Conservation (phyloP, 2,888 invertebrate species). For the Drosophila paranaensis region DNA sequence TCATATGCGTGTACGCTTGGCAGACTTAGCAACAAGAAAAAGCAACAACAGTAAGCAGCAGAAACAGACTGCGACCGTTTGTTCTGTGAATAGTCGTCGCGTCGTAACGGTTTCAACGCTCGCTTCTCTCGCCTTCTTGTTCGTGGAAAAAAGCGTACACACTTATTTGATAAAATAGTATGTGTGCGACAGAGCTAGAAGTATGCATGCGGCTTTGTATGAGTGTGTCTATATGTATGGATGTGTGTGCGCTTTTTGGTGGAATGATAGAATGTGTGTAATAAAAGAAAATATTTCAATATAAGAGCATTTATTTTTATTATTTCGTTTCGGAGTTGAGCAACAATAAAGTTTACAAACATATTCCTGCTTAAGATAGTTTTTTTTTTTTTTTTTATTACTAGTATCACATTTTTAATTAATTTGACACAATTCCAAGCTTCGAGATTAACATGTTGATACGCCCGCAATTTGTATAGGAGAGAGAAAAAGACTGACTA, state of each 20-base stretch:
- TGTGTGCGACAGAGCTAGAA: conserved; percentile 68
- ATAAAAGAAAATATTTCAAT: conserved; percentile 66
- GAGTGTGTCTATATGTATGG: background rate
- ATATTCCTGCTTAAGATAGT: conserved; percentile 66
- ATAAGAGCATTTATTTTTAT: conserved; percentile 32
- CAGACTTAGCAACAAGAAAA: conserved; percentile 73
- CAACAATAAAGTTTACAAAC: conserved; percentile 43
- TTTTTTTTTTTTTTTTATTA: conserved; percentile 8
- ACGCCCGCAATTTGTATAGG: conserved; percentile 85
- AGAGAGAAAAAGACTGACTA: conserved; percentile 86
- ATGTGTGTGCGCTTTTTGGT: conserved; percentile 27
- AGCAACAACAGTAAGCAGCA: conserved; percentile 33
- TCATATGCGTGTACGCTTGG: conserved; percentile 34
- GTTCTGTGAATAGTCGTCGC: conserved; percentile 37
- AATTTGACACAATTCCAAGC: conserved; percentile 36
- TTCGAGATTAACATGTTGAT: conserved; percentile 77
- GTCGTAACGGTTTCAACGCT: conserved; percentile 65
- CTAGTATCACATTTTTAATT: conserved; percentile 19
- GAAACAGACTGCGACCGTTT: conserved; percentile 44
- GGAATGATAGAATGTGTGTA: conserved; percentile 64
- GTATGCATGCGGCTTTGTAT: conserved; percentile 34
- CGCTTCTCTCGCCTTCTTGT: conserved; percentile 18
- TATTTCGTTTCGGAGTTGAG: conserved; percentile 25
- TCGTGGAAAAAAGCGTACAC: conserved; percentile 47
- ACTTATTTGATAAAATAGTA: conserved; percentile 48